phyloP scores from a whole-genome alignment of 2,888 invertebrate genomes.

The Loripinus fragilis region DNA sequence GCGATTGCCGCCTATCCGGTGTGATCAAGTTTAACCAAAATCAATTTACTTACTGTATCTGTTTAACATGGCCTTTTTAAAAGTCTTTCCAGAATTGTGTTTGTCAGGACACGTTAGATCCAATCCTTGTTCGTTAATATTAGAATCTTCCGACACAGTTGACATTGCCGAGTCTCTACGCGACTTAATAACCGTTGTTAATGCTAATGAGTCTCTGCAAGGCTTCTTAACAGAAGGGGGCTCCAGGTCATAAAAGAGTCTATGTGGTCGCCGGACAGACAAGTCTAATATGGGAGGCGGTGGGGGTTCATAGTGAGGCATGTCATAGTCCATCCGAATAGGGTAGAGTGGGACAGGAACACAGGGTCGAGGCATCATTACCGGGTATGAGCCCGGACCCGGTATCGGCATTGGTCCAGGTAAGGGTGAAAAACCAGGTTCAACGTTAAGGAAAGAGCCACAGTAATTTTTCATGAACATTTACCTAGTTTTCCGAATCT shows the following conservation, averaged over 20 bases:
- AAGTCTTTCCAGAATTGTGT: conserved; percentile 55
- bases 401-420: conserved; percentile 49
- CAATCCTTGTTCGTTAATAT: conserved; percentile 47
- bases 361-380: conserved; percentile 45
- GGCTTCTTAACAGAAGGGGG: not conserved
- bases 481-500: conserved; percentile 30
- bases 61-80: conserved; percentile 59
- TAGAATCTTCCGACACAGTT: conserved; percentile 12
- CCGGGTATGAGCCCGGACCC: conserved; percentile 37
- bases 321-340: conserved; percentile 16
- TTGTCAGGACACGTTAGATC: conserved; percentile 54
- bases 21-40: too few species aligned
- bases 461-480: conserved; percentile 55
- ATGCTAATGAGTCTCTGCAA: conserved; percentile 30
- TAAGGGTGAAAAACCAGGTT: conserved; percentile 24
- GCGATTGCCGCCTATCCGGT: too few species aligned
- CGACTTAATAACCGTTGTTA: not conserved
- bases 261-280: conserved; percentile 43
- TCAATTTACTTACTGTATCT: conserved; percentile 62
- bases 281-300: conserved; percentile 52
- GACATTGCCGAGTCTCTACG: not conserved
- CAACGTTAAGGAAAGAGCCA: conserved; percentile 37
- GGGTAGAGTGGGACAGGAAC: conserved; percentile 35
- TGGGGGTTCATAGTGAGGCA: conserved; percentile 24
- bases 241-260: not conserved